A percentile compares a stretch with the other conserved stretches of the same genome.
Conservation (phyloP, 2,113 vertebrate genomes). For the Neotoma lepida region DNA sequence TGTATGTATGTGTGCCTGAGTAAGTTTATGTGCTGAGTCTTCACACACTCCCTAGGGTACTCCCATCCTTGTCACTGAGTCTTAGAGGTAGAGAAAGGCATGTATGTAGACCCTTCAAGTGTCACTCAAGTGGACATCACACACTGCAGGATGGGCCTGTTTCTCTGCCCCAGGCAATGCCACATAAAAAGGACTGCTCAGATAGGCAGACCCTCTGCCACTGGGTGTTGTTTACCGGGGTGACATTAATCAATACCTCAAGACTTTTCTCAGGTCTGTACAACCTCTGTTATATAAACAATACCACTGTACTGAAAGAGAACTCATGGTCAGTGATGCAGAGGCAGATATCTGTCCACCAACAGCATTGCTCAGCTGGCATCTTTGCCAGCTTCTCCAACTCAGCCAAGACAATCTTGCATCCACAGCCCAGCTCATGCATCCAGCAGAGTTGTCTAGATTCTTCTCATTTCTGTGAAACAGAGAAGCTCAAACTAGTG, state of each 20-base stretch:
- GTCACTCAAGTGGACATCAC: neutral
- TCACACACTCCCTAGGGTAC: accelerated
- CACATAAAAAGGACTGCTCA: neutral
- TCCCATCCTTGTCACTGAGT: neutral
- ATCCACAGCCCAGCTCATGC: too few species aligned
- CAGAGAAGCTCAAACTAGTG: neutral
- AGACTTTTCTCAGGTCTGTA: neutral
- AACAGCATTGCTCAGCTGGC: neutral
- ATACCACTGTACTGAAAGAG: neutral
- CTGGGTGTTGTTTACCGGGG: neutral
- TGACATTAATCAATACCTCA: neutral
- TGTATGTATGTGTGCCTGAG: neutral
- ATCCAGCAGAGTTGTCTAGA: neutral
- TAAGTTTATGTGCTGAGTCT: neutral
- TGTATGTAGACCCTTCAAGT: neutral
- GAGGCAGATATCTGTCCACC: neutral
- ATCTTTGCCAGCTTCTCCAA: neutral
- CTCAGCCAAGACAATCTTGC: neutral
- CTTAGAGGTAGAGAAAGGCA: neutral
- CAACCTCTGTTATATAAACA: neutral
- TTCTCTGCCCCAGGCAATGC: neutral
- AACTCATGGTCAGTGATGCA: neutral
- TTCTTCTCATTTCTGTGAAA: neutral
- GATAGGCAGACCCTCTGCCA: neutral
- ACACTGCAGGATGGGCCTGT: accelerated